Evolutionary conservation across 2,888 invertebrate species (phyloP), one percentile per base, ranked within the genome.

Genomic region (Dascillus cervinus): DNA sequence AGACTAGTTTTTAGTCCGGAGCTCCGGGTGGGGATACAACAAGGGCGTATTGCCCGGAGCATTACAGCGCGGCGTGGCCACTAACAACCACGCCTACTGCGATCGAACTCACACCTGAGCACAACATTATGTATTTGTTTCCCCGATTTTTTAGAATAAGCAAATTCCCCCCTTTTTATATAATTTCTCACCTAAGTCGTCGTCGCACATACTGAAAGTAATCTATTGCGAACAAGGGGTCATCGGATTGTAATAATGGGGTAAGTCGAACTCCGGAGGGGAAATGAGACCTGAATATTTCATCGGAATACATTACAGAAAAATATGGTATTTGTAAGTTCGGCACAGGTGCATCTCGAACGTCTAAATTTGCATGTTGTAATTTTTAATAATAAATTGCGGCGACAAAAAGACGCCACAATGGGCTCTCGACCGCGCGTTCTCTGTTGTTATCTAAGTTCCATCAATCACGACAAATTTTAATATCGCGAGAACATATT

Each of bases 381-480:
- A 17, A 29, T 31, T 38, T 35, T 32, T 26, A 26, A 25, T 17
- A 50, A 45, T 46, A 46, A 41, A 29, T 32, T 41, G 37, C 35
- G 25, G 48, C 44, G 49, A 50, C 49, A 50, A 51, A 51, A 50
- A 45, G 48, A 47, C 47, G 37, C 36, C 30, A 36, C 34, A 29
- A 38, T 47, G 46, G 42, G 50, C 55, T 52, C 56, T 53, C 39
- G 49, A 50, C 55, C 55, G 58, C 55, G 55, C 53, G 45, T 50
- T 47, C 47, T 46, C 29, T 41, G 37, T 41, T 33, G 37, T 57
- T 60, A 58, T 59, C 59, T 58, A 56, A 58, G 57, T 60, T 62
- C 57, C 64, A 64, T 64, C 64, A 64, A 64, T 64, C 64, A 64
- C 51, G 54, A 60, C 55, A 60, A 63, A 64, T 64, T 64, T 64